Evolutionary conservation across 2,113 vertebrate species (phyloP).

Genomic region (Macquaria ambigua): DNA sequence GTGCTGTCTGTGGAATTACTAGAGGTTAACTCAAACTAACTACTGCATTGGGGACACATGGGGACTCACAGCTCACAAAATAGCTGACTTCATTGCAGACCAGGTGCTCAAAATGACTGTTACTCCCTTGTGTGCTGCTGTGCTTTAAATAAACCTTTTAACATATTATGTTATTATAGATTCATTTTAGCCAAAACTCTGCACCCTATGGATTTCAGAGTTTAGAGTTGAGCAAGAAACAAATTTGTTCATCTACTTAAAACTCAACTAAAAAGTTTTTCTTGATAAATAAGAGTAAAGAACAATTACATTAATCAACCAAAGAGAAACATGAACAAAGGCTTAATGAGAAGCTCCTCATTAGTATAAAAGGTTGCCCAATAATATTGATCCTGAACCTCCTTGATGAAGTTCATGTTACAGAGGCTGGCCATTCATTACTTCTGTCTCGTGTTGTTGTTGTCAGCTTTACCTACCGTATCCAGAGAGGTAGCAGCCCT

Average conservation of each 20-base stretch:
- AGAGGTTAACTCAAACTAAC: not conserved
- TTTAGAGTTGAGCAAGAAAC: not conserved
- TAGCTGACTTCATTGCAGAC: not conserved
- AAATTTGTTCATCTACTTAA: not conserved
- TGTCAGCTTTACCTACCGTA: constrained; percentile 86
- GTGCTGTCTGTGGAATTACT: not conserved
- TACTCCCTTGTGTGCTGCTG: not conserved
- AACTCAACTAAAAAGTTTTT: not conserved
- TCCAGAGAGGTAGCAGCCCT: constrained; percentile 94
- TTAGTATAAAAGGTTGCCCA: constrained; percentile 27
- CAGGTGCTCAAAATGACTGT: not conserved
- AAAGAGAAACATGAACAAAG: not conserved
- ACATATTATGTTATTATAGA: not conserved
- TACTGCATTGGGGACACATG: not conserved
- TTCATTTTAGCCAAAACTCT: not conserved
- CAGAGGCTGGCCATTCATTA: not conserved
- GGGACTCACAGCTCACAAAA: not conserved
- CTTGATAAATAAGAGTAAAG: constrained; percentile 8
- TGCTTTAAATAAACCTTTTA: not conserved
- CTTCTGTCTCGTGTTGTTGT: not conserved
- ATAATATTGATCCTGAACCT: constrained; percentile 15
- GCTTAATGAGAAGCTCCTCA: constrained; percentile 25
- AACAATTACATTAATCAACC: constrained; percentile 27
- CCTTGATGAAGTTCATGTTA: constrained; percentile 22
- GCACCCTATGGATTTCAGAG: not conserved